Base-by-base conservation (phyloP, 2,797 vertebrate genomes). In the Knipowitschia caucasica region DNA sequence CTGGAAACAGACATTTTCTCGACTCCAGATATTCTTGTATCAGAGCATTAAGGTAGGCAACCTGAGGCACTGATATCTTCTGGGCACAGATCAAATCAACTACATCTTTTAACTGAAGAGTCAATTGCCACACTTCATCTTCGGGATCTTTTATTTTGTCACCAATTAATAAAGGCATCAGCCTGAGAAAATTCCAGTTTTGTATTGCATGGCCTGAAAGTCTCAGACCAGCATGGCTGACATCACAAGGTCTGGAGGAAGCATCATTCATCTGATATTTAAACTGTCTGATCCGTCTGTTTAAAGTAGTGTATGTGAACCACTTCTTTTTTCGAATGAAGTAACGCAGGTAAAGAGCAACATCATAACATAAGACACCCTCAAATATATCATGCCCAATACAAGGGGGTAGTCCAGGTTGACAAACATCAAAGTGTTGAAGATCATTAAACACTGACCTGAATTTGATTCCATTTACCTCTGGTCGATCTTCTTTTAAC, bases 11-110 rank as follows among this genome's bases (percentile, higher is more conserved):
- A 26, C 12, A 17, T 18, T 60, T 64, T 5, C 59, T 60, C 11
- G 42, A 23, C 7, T 70, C 44, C 10, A 73, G 40, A 69, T 66
- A 66, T 50, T 69, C 52, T 25, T 73, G 46, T 11, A 69, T 67
- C 5, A 57, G 63, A 51, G 7, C 29, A 50, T 62, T 47, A 15
- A 69, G 52, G 21, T 56, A 59, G 2, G 55, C 10, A 2, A 56
- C 36, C 47, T 63, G 66, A 23, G 52, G 12, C 5, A 18, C 14
- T 1, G 54, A 54, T 21, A 62, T 68, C 3, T 59, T 12, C 11
- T 63, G 59, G 40, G 59, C 56, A 47, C 50, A 59, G 18, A 55
- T 46, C 8, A 63, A 10, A 30, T 63, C 66, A 38, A 52, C 60
- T 9, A 52, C 62, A 17, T 62, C 50, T 8, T 58, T 62, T 0